Evolutionary conservation across 2,113 vertebrate genomes (phyloP), one percentile per base, ranked within the genome.

Genomic region (Phalacrocorax carbo): DNA sequence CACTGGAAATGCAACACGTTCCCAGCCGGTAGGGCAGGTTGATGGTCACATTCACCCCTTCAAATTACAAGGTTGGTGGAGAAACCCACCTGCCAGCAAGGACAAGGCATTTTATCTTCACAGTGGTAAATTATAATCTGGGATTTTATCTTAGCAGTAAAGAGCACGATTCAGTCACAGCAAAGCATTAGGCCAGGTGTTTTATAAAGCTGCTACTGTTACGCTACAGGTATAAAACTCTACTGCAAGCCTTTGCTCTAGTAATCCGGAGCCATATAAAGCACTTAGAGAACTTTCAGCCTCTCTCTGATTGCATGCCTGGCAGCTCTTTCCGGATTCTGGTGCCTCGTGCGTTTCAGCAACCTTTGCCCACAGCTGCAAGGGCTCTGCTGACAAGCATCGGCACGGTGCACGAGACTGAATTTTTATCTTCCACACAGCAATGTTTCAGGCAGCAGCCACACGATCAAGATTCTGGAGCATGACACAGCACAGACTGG

Each of bases 321-420:
- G 9, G 27, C 7, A 7, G 8, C 72, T 2, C 4, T 18, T 93
- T 88, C 93, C 14, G 14, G n/a, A 42, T 48, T 29, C n/a, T 4
- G 64, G 13, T 5, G 25, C 36, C 82, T 7, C 1, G 21, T 54
- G 80, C 11, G 0, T 36, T 42, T 62, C 29, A 10, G 38, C 42
- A 77, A 80, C 89, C 91, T 96, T 71, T 60, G 81, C 17, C 66
- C 8, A 1, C 71, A 19, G 58, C 83, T 11, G 21, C 71, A 58
- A 72, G 75, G 70, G 19, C 88, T 83, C 14, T 46, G 66, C 70
- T 38, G 60, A 20, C 60, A 20, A 34, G 71, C 16, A 1, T n/a
- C 1, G 8, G 40, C 3, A 3, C 0, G 1, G 8, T 1, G 40
- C 40, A 18, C 34, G 2, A 30, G 13, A 6, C 54, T 29, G 12